phyloP scores from a whole-genome alignment of 2,113 vertebrate species.

The Uria aalge region DNA sequence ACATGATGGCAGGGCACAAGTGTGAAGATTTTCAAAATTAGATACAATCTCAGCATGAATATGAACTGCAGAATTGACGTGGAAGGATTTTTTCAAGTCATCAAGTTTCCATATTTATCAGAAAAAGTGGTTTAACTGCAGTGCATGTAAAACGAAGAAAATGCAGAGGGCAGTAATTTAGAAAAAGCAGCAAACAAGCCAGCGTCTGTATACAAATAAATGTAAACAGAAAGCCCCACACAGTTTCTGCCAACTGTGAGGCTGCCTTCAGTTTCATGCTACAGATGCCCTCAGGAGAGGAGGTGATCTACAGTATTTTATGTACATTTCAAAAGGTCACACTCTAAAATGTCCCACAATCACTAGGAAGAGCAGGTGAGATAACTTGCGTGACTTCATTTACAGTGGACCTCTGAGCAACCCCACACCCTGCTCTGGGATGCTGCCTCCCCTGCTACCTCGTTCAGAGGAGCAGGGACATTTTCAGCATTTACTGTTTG shows the following conservation, averaged over 20 bases:
- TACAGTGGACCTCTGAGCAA: not conserved
- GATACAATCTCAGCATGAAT: constrained; percentile 83
- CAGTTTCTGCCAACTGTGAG: constrained; percentile 46
- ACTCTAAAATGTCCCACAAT: not conserved
- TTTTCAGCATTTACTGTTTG: not conserved
- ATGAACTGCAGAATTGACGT: constrained; percentile 76
- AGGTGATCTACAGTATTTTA: not conserved
- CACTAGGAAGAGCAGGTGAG: not conserved
- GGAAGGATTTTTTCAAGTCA: constrained; percentile 75
- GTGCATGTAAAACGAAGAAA: constrained; percentile 27
- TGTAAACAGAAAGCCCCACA: constrained; percentile 58
- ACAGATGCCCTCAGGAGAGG: constrained; percentile 21
- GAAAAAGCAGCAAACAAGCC: constrained; percentile 41
- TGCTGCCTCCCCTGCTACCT: not conserved
- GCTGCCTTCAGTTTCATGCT: constrained; percentile 12
- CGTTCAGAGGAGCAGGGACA: not conserved
- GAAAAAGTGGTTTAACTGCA: constrained; percentile 68
- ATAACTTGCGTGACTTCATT: not conserved
- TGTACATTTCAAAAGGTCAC: not conserved
- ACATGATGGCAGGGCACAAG: constrained; percentile 84
- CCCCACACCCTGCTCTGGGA: not conserved
- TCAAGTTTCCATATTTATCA: constrained; percentile 71
- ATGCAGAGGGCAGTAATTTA: constrained; percentile 68
- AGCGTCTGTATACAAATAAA: constrained; percentile 59
- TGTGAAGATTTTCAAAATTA: constrained; percentile 88